Conservation (phyloP, 2,797 vertebrate genomes). For the Megalops cyprinoides region DNA sequence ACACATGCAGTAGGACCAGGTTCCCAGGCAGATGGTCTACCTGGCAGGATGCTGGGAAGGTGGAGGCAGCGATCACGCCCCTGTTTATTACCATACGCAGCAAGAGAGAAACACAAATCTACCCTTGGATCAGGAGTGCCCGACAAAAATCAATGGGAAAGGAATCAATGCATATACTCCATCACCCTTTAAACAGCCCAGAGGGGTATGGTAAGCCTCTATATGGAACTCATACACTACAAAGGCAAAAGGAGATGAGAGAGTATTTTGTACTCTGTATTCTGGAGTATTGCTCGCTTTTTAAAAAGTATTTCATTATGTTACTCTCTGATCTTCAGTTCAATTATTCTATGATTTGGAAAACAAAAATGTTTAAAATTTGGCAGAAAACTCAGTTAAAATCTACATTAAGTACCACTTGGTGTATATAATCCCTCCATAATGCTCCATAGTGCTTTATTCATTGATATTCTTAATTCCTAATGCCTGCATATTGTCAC, state of each 20-base stretch:
- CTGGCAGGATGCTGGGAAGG: conserved; percentile 76
- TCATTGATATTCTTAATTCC: too few relatives aligned
- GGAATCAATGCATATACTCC: conserved; percentile 54
- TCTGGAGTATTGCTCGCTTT: too few relatives aligned
- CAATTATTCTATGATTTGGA: too few relatives aligned
- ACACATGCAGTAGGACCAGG: conserved; percentile 69
- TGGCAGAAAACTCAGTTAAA: too few relatives aligned
- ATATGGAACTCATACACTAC: not conserved
- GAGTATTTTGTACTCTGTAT: too few relatives aligned
- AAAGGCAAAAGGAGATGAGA: not conserved
- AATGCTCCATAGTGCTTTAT: too few relatives aligned
- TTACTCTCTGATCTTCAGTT: too few relatives aligned
- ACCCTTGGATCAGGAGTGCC: conserved; percentile 54
- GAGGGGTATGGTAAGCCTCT: conserved; percentile 5
- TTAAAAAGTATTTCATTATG: conserved; percentile 25
- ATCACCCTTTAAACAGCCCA: conserved; percentile 46
- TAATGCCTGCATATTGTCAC: too few relatives aligned
- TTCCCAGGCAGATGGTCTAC: conserved; percentile 81
- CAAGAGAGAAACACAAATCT: conserved; percentile 64
- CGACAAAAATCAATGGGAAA: conserved; percentile 53
- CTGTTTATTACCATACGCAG: conserved; percentile 81
- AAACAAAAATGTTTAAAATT: too few relatives aligned
- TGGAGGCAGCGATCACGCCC: conserved; percentile 65
- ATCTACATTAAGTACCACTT: too few relatives aligned
- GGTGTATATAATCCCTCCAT: too few relatives aligned